These are phyloP conservation scores for Paraplagusia blochii DNA, from an alignment of 2,113 vertebrate genomes.

Conservation along the genomic window DNA sequence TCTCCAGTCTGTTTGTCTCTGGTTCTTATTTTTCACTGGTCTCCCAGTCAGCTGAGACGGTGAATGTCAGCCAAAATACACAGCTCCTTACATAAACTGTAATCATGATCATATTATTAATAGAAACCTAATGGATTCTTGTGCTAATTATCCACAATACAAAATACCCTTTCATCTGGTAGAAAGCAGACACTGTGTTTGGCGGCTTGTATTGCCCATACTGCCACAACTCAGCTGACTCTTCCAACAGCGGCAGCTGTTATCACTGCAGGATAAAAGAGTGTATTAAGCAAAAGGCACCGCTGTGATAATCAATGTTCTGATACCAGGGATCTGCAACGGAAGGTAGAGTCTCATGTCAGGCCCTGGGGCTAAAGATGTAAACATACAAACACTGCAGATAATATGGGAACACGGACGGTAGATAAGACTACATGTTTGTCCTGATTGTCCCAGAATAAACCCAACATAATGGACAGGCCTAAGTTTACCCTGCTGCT, in stretches of 20 bases:
- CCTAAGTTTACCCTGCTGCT: no score
- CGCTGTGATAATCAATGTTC: conserved; percentile 64
- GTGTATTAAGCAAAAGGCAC: conserved; percentile 32
- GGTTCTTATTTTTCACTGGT: no score
- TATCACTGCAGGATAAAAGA: conserved; percentile 25
- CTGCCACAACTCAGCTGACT: conserved; percentile 49
- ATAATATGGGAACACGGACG: neutral
- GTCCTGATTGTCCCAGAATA: neutral
- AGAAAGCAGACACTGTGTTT: conserved; percentile 17
- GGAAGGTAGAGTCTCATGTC: conserved; percentile 43
- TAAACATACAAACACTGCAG: neutral
- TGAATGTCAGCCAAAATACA: neutral
- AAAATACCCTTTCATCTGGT: conserved; percentile 32
- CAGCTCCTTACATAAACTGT: conserved; percentile 1
- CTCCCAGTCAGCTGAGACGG: conserved; percentile 12
- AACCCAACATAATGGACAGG: no score
- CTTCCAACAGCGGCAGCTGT: neutral
- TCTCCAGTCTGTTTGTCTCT: no score
- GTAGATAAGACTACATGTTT: neutral
- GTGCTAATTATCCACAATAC: conserved; percentile 6
- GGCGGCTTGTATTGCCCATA: conserved; percentile 1
- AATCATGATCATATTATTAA: neutral
- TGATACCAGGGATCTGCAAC: conserved; percentile 8
- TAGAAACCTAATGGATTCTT: conserved; percentile 17
- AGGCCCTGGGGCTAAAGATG: conserved; percentile 25